Percentiles rank a stretch among this genome's conserved stretches.
Evolutionary conservation across 1,140 invertebrate species (phyloP).

Genomic region (Aphaenogaster ashmeadi): DNA sequence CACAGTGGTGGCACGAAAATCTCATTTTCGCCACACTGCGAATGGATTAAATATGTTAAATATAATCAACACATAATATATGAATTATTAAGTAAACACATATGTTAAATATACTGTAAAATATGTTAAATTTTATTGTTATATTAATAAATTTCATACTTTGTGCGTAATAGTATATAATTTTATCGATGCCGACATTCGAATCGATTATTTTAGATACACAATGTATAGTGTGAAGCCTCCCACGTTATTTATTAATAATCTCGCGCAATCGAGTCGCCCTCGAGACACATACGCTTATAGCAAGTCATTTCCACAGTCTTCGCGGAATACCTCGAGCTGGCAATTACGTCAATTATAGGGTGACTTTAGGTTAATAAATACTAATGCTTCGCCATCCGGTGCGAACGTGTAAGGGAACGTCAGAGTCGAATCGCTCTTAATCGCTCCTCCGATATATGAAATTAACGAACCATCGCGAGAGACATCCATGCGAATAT

Average conservation of each 20-base stretch:
- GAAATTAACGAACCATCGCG: conserved; percentile 26
- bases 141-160: neutral
- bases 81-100: neutral
- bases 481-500: neutral
- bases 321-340: conserved; percentile 73
- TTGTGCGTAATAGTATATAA: neutral
- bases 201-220: neutral
- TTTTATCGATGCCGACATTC: neutral
- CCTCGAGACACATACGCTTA: conserved; percentile 28
- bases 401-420: conserved; percentile 68
- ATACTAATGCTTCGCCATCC: conserved; percentile 76
- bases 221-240: neutral
- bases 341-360: conserved; percentile 80
- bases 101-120: neutral
- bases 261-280: conserved; percentile 26
- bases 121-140: neutral
- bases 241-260: conserved; percentile 40
- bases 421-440: conserved; percentile 51
- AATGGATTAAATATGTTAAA: neutral
- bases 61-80: neutral
- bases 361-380: conserved; percentile 79
- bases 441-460: conserved; percentile 24
- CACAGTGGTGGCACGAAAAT: too few species aligned
- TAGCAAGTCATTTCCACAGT: conserved; percentile 75
- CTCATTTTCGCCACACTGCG: too few species aligned